These are phyloP conservation scores for Chelon auratus DNA, from an alignment of 2,797 vertebrate genomes.

Conservation along the genomic window DNA sequence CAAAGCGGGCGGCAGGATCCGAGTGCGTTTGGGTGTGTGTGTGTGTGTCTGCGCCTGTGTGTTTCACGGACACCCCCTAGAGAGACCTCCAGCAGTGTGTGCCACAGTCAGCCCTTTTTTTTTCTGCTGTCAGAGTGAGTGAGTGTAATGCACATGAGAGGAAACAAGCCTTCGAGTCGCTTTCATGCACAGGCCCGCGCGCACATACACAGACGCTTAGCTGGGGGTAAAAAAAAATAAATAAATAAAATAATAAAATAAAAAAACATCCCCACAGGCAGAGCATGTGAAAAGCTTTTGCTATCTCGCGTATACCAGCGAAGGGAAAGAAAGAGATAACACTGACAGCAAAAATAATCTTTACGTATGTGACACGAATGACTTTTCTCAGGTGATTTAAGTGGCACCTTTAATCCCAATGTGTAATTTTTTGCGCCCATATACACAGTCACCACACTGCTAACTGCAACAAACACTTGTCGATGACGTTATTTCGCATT, in stretches of 20 bases:
- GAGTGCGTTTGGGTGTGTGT: slow-evolving; percentile 17
- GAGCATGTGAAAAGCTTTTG: slow-evolving; percentile 24
- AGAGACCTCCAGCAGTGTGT: slow-evolving; percentile 71
- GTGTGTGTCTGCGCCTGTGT: slow-evolving; percentile 20
- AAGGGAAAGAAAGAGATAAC: slow-evolving; percentile 16
- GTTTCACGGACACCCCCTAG: slow-evolving; percentile 61
- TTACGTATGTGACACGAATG: slow-evolving; percentile 20
- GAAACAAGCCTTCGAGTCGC: slow-evolving; percentile 68
- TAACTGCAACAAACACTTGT: slow-evolving; percentile 22
- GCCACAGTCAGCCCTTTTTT: slow-evolving; percentile 56
- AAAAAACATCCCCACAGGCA: slow-evolving; percentile 44
- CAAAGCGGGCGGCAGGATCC: slow-evolving; percentile 59
- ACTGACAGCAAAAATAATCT: slow-evolving; percentile 20
- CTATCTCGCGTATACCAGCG: slow-evolving; percentile 29
- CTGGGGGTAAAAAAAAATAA: too few species aligned
- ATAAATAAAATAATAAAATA: too few species aligned
- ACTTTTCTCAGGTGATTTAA: slow-evolving; percentile 23
- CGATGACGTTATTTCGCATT: slow-evolving; percentile 5
- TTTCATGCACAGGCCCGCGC: slow-evolving; percentile 32
- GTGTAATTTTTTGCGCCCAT: background rate
- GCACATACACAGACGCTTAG: slow-evolving; percentile 23
- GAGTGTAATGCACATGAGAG: slow-evolving; percentile 71
- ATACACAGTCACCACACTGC: background rate
- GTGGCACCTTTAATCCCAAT: background rate
- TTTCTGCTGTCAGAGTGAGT: slow-evolving; percentile 71